phyloP scores from a whole-genome alignment of 2,113 vertebrate genomes.

The Myotis brandtii region DNA sequence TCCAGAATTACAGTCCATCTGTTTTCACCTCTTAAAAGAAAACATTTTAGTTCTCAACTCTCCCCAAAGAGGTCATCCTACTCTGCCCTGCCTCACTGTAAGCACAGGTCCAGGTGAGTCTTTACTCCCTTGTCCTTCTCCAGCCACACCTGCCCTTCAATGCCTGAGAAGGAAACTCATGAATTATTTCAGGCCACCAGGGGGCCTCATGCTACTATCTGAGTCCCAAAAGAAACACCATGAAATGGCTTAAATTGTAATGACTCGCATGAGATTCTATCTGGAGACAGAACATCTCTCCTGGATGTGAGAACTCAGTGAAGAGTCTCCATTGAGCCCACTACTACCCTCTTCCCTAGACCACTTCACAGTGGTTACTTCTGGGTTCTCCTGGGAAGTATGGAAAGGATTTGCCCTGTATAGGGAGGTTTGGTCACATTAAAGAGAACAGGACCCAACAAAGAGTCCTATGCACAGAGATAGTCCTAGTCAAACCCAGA shows the following conservation, averaged over 20 bases:
- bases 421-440: background rate
- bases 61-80: background rate
- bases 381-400: background rate
- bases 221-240: constrained; percentile 32
- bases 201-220: constrained; percentile 73
- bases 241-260: background rate
- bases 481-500: background rate
- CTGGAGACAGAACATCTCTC: background rate
- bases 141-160: background rate
- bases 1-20: background rate
- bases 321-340: background rate
- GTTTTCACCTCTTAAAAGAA: background rate
- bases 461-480: background rate
- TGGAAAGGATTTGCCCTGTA: background rate
- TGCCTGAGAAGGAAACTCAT: background rate
- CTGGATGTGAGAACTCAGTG: background rate
- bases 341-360: background rate
- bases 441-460: background rate
- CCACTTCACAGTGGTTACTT: background rate
- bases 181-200: constrained; percentile 68
- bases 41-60: background rate
- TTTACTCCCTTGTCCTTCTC: background rate
- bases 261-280: background rate
- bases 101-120: background rate
- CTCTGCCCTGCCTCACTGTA: too few relatives aligned